Base-by-base conservation (phyloP, 2,113 vertebrate genomes). In the Zeus faber region DNA sequence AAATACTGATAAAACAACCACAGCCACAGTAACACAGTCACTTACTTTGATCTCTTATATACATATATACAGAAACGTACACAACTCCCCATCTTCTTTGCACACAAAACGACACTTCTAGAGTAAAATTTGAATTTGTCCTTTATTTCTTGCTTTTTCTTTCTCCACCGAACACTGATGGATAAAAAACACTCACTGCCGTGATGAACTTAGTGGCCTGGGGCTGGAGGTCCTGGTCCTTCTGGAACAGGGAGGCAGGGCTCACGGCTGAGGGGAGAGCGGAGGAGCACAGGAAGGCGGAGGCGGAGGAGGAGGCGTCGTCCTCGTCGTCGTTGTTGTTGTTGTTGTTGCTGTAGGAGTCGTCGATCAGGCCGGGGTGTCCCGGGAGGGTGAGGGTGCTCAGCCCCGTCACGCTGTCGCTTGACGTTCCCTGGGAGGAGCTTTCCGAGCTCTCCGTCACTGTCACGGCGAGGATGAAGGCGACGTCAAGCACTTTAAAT, bases 401-500 rank as follows among this genome's bases (percentile, higher is more conserved):
- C 60, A 84, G 72, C 2, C 76, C 81, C 2, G 80, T 79, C 5
- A 87, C 57, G 6, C 87, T 86, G 51, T 90, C 86, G 6, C 76
- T 87, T 55, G 89, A 91, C 16, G 82, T 83, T 37, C 88, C 85
- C 76, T 87, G 89, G 41, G 90, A 91, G 5, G 88, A 91, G 0
- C 81, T 85, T 65, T 91, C 89, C 1, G 87, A 87, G 58, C 82
- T 86, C 58, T 89, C 89, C 13, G 84, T 84, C 9, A 89, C 88
- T 90, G 61, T 6, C 18, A 65, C 1, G 70, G 21, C 64, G 5
- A 70, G 13, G 24, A 33, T 52, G n/a, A n/a, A n/a, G n/a, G n/a
- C n/a, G n/a, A n/a, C n/a, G n/a, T n/a, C n/a, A n/a, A n/a, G n/a
- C n/a, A n/a, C n/a, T n/a, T n/a, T n/a, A n/a, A n/a, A n/a, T n/a